Base-by-base conservation (phyloP, 2,888 invertebrate genomes). In the Eumacrocentrus americanus region DNA sequence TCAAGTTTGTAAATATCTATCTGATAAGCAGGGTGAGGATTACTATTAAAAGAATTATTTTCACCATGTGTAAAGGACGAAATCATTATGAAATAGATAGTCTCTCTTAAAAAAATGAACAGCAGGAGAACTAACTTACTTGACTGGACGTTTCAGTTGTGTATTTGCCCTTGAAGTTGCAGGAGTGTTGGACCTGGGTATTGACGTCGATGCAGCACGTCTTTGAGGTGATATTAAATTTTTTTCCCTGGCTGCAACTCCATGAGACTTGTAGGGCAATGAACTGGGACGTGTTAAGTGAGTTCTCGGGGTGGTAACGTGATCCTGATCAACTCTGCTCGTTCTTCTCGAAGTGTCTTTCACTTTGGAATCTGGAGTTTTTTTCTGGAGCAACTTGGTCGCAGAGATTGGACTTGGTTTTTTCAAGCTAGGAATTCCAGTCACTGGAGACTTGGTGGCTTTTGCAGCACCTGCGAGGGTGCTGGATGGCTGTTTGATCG, bases 121-220 rank as follows among this genome's bases (percentile, higher is more conserved):
- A 53, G 40, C 42, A 37, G 18, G n/a, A 22, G 18, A 29, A 44
- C 16, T 7, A 46, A 14, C 83, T 78, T 74, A 84, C 84, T 84
- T 85, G 55, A 83, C 81, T 62, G 81, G 74, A 47, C 78, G 72
- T 63, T 79, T 75, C 51, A 71, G 25, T 7, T 72, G 62, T 1
- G 69, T 58, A 64, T 67, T 74, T 14, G 63, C 35, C 58, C 69
- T 74, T 2, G 75, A 65, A 18, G 72, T 62, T 23, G 71, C 60
- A 6, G 76, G 73, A 50, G 83, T 75, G 48, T 83, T 81, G 69
- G 84, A 79, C 80, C 87, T 70, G 77, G 86, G 85, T 54, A 85
- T 76, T 0, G 89, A 90, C 20, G 89, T 88, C 11, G 90, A 89
- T 3, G 87, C 88, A 11, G 90, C 90, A 64, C 90, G 83, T 67